Conservation (phyloP, 2,797 vertebrate genomes). For the Dendrocincla fuliginosa region DNA sequence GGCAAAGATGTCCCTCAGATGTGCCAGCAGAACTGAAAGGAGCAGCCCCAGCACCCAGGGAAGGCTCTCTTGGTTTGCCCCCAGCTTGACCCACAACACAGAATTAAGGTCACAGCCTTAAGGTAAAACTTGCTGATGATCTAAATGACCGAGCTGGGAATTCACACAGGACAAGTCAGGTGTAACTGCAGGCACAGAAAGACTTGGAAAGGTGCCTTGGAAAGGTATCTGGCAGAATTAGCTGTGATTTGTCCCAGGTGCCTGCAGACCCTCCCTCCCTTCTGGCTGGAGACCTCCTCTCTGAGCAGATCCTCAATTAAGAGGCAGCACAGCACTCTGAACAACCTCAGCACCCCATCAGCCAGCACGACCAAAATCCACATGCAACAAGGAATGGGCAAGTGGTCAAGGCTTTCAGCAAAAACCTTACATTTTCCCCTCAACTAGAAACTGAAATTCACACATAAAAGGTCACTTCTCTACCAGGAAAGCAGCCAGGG, state of each 20-base stretch:
- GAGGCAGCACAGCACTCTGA: background rate
- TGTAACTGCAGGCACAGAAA: background rate
- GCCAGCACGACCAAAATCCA: background rate
- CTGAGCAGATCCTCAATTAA: background rate
- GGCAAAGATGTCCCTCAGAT: background rate
- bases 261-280: background rate
- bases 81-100: background rate
- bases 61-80: background rate
- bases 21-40: rapidly evolving
- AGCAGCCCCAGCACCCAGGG: background rate
- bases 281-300: background rate
- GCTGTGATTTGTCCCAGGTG: background rate
- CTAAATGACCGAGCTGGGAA: background rate
- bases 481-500: background rate
- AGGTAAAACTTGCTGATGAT: background rate
- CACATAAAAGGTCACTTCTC: background rate
- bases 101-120: background rate
- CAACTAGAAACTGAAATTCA: background rate
- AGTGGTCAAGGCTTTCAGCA: background rate
- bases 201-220: background rate
- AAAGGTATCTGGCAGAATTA: background rate
- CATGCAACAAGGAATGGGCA: background rate
- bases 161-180: background rate
- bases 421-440: background rate
- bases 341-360: background rate